These are phyloP conservation scores for Drosophila macrospina DNA, from an alignment of 2,888 invertebrate species.

Conservation along the genomic window DNA sequence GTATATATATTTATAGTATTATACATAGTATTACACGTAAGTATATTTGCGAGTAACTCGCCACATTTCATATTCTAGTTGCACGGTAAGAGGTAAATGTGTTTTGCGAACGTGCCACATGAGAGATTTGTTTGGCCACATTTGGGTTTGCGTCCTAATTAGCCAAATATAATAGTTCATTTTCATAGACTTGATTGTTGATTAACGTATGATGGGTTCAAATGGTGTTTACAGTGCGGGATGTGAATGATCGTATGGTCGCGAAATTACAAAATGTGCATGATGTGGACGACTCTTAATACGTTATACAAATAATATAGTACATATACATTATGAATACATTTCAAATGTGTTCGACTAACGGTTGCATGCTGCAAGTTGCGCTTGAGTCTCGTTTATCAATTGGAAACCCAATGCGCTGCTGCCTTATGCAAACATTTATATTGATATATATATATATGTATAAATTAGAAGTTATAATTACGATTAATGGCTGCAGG, in stretches of 20 bases:
- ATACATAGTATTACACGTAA: conserved; percentile 56
- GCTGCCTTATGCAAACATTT: conserved; percentile 10
- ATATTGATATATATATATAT: conserved; percentile 37
- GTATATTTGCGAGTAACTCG: conserved; percentile 54
- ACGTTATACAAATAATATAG: conserved; percentile 18
- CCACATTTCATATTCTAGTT: conserved; percentile 59
- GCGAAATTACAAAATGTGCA: conserved; percentile 48
- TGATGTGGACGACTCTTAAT: conserved; percentile 28
- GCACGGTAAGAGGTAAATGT: conserved; percentile 77
- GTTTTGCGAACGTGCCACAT: conserved; percentile 63
- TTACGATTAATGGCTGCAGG: conserved; percentile 5
- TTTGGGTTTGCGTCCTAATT: conserved; percentile 41
- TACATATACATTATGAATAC: conserved; percentile 35
- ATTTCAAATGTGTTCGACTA: conserved; percentile 33
- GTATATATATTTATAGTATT: conserved; percentile 40
- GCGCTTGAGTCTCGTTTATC: conserved; percentile 30
- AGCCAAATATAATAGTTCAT: conserved; percentile 45
- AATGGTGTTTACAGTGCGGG: conserved; percentile 31
- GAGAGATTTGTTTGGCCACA: conserved; percentile 67
- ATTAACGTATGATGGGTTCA: conserved; percentile 7
- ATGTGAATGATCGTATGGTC: conserved; percentile 27
- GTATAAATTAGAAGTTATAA: conserved; percentile 17
- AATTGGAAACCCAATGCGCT: conserved; percentile 36
- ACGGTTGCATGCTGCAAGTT: conserved; percentile 16
- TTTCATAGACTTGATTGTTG: not conserved